Evolutionary conservation across 2,797 vertebrate species (phyloP).

Genomic region (Mormyrops attenuatus): DNA sequence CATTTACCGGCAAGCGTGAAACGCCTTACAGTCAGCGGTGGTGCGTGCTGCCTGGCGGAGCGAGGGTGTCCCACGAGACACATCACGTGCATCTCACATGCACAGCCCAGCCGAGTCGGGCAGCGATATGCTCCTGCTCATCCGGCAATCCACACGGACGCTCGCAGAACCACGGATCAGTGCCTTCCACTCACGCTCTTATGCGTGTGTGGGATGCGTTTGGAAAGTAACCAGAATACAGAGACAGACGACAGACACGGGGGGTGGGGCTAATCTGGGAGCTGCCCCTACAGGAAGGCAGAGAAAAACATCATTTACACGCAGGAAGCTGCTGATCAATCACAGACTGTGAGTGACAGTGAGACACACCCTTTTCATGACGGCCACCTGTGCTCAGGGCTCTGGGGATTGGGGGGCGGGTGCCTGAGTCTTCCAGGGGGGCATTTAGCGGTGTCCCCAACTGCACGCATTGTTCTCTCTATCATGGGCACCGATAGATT

Average conservation of each 20-base stretch:
- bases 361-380: background rate
- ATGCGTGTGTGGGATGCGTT: background rate
- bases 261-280: background rate
- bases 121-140: background rate
- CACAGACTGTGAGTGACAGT: background rate
- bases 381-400: background rate
- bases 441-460: background rate
- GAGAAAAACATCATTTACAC: background rate
- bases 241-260: background rate
- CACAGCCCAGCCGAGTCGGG: background rate
- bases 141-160: background rate
- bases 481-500: background rate
- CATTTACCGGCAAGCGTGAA: background rate
- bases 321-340: background rate
- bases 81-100: background rate
- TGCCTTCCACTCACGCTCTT: background rate
- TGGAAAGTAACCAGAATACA: background rate
- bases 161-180: background rate
- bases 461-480: background rate
- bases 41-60: background rate
- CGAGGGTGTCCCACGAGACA: background rate
- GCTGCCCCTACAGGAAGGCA: background rate
- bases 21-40: background rate
- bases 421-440: background rate
- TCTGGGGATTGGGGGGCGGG: background rate